Evolutionary conservation across 1,140 invertebrate species (phyloP).

Genomic region (Drosophila repleta): DNA sequence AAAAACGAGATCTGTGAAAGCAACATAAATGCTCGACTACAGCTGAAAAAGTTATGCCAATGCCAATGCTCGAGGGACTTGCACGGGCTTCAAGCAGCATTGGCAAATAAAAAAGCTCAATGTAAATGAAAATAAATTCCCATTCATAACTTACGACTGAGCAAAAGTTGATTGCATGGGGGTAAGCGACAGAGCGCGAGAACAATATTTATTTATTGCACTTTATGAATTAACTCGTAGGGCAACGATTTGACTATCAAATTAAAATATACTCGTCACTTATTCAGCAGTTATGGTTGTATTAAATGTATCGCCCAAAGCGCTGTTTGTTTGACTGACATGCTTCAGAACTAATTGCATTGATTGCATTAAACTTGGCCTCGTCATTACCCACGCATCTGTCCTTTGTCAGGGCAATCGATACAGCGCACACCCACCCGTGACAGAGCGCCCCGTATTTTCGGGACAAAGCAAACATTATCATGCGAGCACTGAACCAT

Average conservation of each 20-base stretch:
- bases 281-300: constrained; percentile 24
- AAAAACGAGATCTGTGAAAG: constrained; percentile 64
- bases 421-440: constrained; percentile 59
- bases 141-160: constrained; percentile 42
- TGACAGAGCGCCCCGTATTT: constrained; percentile 9
- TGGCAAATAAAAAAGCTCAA: constrained; percentile 59
- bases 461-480: constrained; percentile 53
- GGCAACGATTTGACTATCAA: constrained; percentile 25
- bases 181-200: constrained; percentile 20
- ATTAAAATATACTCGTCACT: constrained; percentile 43
- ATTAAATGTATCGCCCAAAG: not conserved
- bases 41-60: constrained; percentile 50
- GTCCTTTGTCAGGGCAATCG: constrained; percentile 51
- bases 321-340: constrained; percentile 48
- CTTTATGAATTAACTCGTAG: constrained; percentile 18
- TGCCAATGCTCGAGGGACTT: constrained; percentile 10
- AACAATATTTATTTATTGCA: constrained; percentile 64
- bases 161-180: constrained; percentile 46
- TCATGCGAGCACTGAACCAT: constrained; percentile 30
- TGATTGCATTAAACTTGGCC: constrained; percentile 68
- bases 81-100: constrained; percentile 24
- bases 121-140: constrained; percentile 75
- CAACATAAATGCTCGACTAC: constrained; percentile 48
- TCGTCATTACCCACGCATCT: constrained; percentile 47
- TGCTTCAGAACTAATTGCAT: constrained; percentile 58